Evolutionary conservation across 1,140 invertebrate species (phyloP), one percentile per base, ranked within the genome.

Genomic region (Halictus rubicundus): DNA sequence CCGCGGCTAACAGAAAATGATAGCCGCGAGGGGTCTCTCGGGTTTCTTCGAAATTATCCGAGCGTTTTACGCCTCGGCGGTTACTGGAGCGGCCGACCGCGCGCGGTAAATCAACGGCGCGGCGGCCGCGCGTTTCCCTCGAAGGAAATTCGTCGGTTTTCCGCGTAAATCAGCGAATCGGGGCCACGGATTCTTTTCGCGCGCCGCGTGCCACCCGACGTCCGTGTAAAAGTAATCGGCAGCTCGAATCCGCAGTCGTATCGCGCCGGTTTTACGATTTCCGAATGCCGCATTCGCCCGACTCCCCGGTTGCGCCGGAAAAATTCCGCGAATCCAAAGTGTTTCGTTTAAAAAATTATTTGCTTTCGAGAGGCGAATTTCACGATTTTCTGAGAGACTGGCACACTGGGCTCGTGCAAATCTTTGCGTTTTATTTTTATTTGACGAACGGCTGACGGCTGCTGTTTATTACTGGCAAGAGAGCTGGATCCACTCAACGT

Each of bases 31-130:
- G 39, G 19, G 39, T 4, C 42, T 46, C 3, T 46, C 39, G 42
- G 76, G 64, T 78, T 78, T 72, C 76, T 72, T 78, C 32, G 68
- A 64, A 78, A 78, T 78, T 78, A 78, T 65, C 60, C 60, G 27
- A 57, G 49, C 49, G 32, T 72, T 78, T 72, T 32, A 72, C 76
- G 69, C 59, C 46, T 64, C 46, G 68, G 32, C 14, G 68, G n/a
- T 54, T 64, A 27, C 60, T n/a, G 16, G 68, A 71, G 59, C 27
- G n/a, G 14, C 23, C 32, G 27, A 4, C 32, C 3, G 32, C 42
- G 42, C 0, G 19, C 23, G 42, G 76, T 72, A 71, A 78, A 72
- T 78, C 68, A 78, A 59, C 76, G 19, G n/a, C 19, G 74, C 25
- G 66, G 42, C 52, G 52, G 9, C 14, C 42, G 46, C 68, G 75